These are phyloP conservation scores for Notiomystis cincta DNA, from an alignment of 2,113 vertebrate genomes.

Conservation along the genomic window DNA sequence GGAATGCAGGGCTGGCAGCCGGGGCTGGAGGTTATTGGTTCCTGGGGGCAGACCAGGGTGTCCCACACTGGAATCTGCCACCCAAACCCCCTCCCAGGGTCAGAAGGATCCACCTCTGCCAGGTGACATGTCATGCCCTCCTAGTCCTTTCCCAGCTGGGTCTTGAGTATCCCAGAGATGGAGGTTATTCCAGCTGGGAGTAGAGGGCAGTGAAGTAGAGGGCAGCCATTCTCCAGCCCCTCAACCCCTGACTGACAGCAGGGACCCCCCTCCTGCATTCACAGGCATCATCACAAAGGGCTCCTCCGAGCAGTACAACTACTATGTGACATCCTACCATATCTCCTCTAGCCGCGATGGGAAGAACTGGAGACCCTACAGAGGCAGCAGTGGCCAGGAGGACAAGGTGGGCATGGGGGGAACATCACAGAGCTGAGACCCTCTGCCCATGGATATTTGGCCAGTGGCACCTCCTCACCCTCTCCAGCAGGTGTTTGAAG, in stretches of 20 bases:
- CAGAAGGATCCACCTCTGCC: not conserved
- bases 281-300: conserved; percentile 80
- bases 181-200: not conserved
- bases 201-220: not conserved
- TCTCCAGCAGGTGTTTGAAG: conserved; percentile 75
- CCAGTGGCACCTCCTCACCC: not conserved
- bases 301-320: conserved; percentile 37
- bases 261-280: not conserved
- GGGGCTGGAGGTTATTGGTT: not conserved
- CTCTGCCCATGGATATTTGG: fast-evolving
- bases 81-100: not conserved
- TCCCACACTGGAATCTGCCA: not conserved
- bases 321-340: conserved; percentile 73
- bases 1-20: not conserved
- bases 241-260: fast-evolving
- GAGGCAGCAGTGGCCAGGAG: conserved; percentile 68
- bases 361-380: conserved; percentile 82
- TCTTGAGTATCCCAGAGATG: not conserved
- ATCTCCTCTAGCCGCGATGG: conserved; percentile 78
- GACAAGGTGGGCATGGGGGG: conserved; percentile 68
- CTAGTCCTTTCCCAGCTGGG: not conserved
- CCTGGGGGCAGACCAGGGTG: not conserved
- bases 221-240: fast-evolving
- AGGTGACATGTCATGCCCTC: not conserved
- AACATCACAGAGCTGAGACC: not conserved